phyloP scores from a whole-genome alignment of 1,140 invertebrate genomes.

The Drosophila oshimai region DNA sequence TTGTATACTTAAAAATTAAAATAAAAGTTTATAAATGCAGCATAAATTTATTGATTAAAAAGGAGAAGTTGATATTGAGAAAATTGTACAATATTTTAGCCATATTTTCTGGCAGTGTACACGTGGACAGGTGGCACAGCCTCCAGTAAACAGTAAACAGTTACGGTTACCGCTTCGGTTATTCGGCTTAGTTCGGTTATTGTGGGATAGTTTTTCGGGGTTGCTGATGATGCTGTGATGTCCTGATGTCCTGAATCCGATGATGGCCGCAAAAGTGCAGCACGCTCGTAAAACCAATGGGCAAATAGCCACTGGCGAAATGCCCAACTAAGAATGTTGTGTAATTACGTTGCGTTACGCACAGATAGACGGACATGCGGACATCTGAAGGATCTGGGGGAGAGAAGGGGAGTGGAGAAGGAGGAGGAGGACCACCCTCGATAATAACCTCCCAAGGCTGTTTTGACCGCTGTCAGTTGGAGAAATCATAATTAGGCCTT shows the following conservation, averaged over 20 bases:
- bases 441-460: constrained; percentile 50
- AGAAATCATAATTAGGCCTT: constrained; percentile 78
- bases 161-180: constrained; percentile 43
- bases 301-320: constrained; percentile 65
- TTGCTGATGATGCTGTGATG: constrained; percentile 24
- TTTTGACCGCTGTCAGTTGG: constrained; percentile 67
- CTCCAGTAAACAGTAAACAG: constrained; percentile 31
- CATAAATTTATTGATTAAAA: no score
- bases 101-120: constrained; percentile 2
- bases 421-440: constrained; percentile 17
- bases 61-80: no score
- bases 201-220: constrained; percentile 47
- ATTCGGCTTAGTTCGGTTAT: constrained; percentile 25
- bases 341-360: constrained; percentile 78
- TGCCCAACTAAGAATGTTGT: constrained; percentile 75
- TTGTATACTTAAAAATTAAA: no score
- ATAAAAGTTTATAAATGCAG: no score
- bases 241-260: constrained; percentile 2
- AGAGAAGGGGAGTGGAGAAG: not conserved
- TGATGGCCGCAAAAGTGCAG: constrained; percentile 71
- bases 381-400: not conserved
- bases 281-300: constrained; percentile 76
- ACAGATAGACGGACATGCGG: constrained; percentile 64
- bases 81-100: not conserved
- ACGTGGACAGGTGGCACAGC: constrained; percentile 56